Evolutionary conservation across 2,888 invertebrate species (phyloP).

Genomic region (Zhuqinia jingwanae): DNA sequence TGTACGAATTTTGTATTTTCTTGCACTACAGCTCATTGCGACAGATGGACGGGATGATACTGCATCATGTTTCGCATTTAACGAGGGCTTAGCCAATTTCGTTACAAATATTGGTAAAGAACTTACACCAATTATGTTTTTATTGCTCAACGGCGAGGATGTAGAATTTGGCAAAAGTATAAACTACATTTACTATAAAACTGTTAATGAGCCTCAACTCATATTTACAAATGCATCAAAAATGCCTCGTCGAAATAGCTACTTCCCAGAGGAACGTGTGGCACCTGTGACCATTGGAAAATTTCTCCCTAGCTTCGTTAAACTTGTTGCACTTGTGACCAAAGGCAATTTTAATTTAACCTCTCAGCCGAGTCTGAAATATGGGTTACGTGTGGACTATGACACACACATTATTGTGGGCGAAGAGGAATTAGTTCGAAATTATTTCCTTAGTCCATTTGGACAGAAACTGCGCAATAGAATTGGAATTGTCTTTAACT

Average conservation of each 20-base stretch:
- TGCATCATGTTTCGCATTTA: not conserved
- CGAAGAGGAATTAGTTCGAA: conserved; percentile 5
- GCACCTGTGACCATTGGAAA: conserved; percentile 32
- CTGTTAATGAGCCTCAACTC: not conserved
- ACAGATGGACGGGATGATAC: too few species aligned
- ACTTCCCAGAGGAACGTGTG: conserved; percentile 41
- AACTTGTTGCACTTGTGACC: not conserved
- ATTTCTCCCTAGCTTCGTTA: conserved; percentile 11
- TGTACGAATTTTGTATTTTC: too few species aligned
- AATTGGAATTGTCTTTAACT: conserved; percentile 48
- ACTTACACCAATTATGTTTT: not conserved
- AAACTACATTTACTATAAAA: not conserved
- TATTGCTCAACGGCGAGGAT: not conserved
- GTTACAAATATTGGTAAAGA: not conserved
- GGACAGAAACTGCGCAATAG: conserved; percentile 28
- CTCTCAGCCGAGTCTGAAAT: not conserved
- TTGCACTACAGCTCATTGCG: too few species aligned
- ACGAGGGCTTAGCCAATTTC: not conserved
- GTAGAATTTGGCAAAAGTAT: not conserved
- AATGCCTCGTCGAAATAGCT: conserved; percentile 53
- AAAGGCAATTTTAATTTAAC: not conserved
- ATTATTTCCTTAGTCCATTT: conserved; percentile 17
- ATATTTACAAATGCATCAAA: conserved; percentile 33
- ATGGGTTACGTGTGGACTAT: conserved; percentile 40
- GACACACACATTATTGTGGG: conserved; percentile 49